A percentile compares a stretch with the other conserved stretches of the same genome.
Conservation (phyloP, 1,140 invertebrate species). For the Tigriopus japonicus region DNA sequence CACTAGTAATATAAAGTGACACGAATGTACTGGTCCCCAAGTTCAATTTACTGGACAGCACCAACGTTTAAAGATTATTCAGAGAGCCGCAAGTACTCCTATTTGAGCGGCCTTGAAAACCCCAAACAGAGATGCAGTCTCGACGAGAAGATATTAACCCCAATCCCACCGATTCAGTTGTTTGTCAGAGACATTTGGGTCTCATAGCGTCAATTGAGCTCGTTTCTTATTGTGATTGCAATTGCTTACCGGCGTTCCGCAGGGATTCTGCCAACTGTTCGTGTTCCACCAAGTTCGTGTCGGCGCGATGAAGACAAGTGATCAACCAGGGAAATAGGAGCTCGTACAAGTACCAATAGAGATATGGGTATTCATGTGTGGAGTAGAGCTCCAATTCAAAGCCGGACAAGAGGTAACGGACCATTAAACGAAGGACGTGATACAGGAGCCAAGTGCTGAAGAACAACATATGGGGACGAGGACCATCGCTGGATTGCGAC, state of each 20-base stretch:
- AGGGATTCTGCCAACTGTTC: conserved; percentile 35
- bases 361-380: conserved; percentile 87
- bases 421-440: conserved; percentile 87
- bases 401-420: conserved; percentile 77
- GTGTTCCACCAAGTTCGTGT: conserved; percentile 57
- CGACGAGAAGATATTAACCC: conserved; percentile 19
- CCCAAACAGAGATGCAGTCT: too few species aligned
- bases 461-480: conserved; percentile 36
- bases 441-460: conserved; percentile 91
- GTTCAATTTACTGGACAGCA: too few species aligned
- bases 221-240: conserved; percentile 15
- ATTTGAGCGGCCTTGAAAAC: too few species aligned
- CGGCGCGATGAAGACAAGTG: conserved; percentile 69
- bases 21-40: too few species aligned
- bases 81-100: too few species aligned
- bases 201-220: neutral
- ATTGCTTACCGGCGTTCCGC: conserved; percentile 18
- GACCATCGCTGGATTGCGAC: conserved; percentile 42
- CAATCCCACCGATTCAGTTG: conserved; percentile 22
- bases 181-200: neutral
- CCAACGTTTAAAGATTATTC: too few species aligned
- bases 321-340: conserved; percentile 83
- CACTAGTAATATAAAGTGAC: too few species aligned
- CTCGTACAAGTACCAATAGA: conserved; percentile 88
- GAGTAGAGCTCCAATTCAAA: conserved; percentile 90